Evolutionary conservation across 2,888 invertebrate genomes (phyloP), one percentile per base, ranked within the genome.

Genomic region (Lordiphosa fenestrarum): DNA sequence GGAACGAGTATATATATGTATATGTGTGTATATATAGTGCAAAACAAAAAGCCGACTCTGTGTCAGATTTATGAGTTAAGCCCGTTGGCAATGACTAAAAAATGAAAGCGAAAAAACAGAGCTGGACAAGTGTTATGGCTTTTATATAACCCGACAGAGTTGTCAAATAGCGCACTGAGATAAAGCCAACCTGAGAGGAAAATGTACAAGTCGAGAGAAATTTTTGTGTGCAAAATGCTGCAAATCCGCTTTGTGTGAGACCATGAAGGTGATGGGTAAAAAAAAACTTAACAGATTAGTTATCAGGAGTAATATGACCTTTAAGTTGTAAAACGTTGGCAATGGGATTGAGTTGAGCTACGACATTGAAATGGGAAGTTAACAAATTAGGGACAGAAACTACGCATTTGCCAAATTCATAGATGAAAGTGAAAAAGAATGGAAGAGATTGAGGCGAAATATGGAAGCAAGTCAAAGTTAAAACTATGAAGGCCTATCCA

Each of bases 21-120:
- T 30, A 30, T 30, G 9, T 55, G 25, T 50, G 19, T 33, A 50
- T 38, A 30, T 41, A 13, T 13, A 35, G 25, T 25, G 6, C 25
- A 23, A 44, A 50, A 15, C 44, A 33, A 37, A 40, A 36, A n/a
- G 39, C 30, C 12, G 13, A 13, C 55, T 33, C 52, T 54, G 53
- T 50, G 66, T 57, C 74, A 67, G 74, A 82, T 74, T 73, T 77
- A 71, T 65, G 60, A 56, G 78, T 53, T 73, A 65, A 67, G 61
- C 82, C 60, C 42, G 40, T 15, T 30, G 23, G 51, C 54, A 49
- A n/a, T 55, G 67, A 44, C 42, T 47, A 38, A 54, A 53, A 76
- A 65, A 50, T 47, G 53, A 54, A 60, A 69, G 62, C 52, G 55
- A 71, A 49, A 30, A 57, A 66, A 54, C 36, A 50, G 44, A 15